A percentile compares a stretch with the other conserved stretches of the same genome.
Evolutionary conservation across 2,113 vertebrate species (phyloP).

Genomic region (Bubo scandiacus): DNA sequence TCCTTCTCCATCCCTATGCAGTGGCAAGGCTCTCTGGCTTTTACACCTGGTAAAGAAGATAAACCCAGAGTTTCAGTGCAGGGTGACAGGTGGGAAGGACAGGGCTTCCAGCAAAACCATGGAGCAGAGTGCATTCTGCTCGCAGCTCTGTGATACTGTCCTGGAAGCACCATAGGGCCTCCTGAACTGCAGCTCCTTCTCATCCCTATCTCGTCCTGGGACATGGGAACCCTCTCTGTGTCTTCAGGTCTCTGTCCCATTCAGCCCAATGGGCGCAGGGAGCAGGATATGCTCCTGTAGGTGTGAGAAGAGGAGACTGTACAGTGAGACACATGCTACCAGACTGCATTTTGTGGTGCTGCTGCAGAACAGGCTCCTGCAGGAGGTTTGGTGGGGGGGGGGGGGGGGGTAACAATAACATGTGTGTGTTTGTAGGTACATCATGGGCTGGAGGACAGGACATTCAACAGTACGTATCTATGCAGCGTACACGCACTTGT

Average conservation of each 20-base stretch:
- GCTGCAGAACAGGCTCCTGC: neutral
- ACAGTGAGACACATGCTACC: neutral
- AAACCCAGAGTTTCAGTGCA: neutral
- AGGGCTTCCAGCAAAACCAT: neutral
- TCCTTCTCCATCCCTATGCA: neutral
- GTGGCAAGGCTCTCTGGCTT: neutral
- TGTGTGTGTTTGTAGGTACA: neutral
- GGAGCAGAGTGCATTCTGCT: neutral
- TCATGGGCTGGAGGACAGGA: neutral
- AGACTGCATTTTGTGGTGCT: neutral
- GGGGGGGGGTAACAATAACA: neutral
- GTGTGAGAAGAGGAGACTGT: too few species aligned
- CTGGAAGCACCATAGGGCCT: neutral
- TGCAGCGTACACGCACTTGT: neutral
- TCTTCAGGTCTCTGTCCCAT: neutral
- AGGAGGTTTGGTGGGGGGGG: neutral
- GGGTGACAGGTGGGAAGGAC: neutral
- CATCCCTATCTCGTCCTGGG: neutral
- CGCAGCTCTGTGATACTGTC: rapidly evolving
- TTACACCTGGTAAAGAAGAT: neutral
- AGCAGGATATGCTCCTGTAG: rapidly evolving
- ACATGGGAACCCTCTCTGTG: neutral
- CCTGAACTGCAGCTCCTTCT: neutral
- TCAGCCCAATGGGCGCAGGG: neutral
- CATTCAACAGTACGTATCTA: neutral